phyloP scores from a whole-genome alignment of 2,797 vertebrate genomes.

The Gouania willdenowi region DNA sequence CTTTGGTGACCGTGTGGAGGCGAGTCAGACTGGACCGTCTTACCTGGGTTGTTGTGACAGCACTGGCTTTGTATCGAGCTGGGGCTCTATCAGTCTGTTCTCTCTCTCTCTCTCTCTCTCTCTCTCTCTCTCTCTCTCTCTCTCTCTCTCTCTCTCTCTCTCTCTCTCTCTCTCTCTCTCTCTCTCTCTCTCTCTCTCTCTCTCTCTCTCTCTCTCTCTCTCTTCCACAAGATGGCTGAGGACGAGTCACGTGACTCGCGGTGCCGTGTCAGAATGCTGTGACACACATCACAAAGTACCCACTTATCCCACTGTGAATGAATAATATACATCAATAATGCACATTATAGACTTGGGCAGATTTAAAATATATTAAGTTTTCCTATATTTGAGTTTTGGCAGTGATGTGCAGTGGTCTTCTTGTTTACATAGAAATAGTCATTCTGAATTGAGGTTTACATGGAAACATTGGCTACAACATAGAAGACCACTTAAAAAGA shows the following conservation, averaged over 20 bases:
- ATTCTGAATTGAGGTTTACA: too few relatives aligned
- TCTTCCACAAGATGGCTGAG: slow-evolving; percentile 84
- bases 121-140: slow-evolving; percentile 75
- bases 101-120: slow-evolving; percentile 72
- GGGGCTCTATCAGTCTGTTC: slow-evolving; percentile 22
- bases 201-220: slow-evolving; percentile 68
- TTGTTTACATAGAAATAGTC: too few relatives aligned
- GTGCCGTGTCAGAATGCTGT: too few relatives aligned
- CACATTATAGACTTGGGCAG: too few relatives aligned
- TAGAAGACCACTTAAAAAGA: too few relatives aligned
- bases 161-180: slow-evolving; percentile 72
- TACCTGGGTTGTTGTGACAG: slow-evolving; percentile 83
- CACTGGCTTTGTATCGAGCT: slow-evolving; percentile 79
- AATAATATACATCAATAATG: too few relatives aligned
- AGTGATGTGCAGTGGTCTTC: too few relatives aligned
- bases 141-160: slow-evolving; percentile 74
- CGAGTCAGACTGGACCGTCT: slow-evolving; percentile 70
- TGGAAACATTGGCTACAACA: too few relatives aligned
- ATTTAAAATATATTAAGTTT: too few relatives aligned
- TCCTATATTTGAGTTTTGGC: too few relatives aligned
- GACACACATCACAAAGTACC: too few relatives aligned
- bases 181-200: slow-evolving; percentile 54
- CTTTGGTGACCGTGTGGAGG: slow-evolving; percentile 6
- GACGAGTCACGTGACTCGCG: slow-evolving; percentile 77
- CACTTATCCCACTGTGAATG: too few relatives aligned